Base-by-base conservation (phyloP, 53 echinoderm and acorn worm genomes). In the Echinometra lucunter region DNA sequence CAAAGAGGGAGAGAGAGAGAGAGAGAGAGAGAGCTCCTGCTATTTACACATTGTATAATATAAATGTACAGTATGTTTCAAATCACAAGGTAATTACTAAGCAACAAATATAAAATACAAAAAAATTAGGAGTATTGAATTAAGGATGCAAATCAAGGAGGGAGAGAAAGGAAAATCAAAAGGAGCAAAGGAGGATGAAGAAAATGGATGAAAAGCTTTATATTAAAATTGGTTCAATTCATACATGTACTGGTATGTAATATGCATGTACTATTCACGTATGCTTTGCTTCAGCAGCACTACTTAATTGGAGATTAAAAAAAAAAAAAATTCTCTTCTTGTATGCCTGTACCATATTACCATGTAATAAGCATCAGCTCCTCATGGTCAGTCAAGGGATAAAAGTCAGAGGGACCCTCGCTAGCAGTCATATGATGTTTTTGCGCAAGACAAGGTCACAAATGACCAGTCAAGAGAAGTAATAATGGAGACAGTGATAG, bases 401-500 rank as follows among this genome's bases (percentile, higher is more conserved):
- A 19, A 40, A 19, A 75, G 3, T 18, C 32, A 35, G 12, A 75
- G 7, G 58, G 89, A 47, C 89, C 32, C 89, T 45, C 89, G 32
- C 89, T 45, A n/a, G 30, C 49, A 30, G 37, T 88, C 57, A 58
- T 40, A 38, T 38, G 19, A 75, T 75, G 75, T 75, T 40, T 56
- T 75, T 40, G 75, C 28, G 16, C 75, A 16, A 32, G 57, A 91
- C 66, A 35, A 42, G 91, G 91, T 91, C 56, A 91, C 42, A 88
- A 32, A 40, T 75, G 75, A 10, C 38, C 40, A 17, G 15, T 75
- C 75, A 75, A 75, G 37, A 1, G 19, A 75, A 40, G 70, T 34
- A n/a, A n/a, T 70, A 34, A 70, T 70, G 15, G 30, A 34, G 34
- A 34, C 10, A 70, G 70, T 34, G 70, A 70, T 70, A 70, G 70